A percentile compares a stretch with the other conserved stretches of the same genome.
phyloP scores from a whole-genome alignment of 2,888 invertebrate genomes.

The Nysson spinosus region DNA sequence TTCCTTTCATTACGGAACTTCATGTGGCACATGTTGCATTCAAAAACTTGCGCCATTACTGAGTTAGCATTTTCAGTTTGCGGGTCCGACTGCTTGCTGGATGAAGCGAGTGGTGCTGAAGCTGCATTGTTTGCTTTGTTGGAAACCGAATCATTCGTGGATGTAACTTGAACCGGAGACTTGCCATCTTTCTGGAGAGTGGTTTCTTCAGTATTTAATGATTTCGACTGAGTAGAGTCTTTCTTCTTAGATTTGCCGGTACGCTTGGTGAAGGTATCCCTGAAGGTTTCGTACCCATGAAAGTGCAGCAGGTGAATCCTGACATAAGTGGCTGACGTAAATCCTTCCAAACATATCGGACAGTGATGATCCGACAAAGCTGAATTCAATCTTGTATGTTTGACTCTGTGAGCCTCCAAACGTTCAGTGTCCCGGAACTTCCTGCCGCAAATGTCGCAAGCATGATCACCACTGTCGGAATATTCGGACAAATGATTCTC shows the following conservation, averaged over 20 bases:
- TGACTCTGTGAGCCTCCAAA: conserved; percentile 32
- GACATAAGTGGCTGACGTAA: conserved; percentile 1
- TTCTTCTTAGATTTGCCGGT: background rate
- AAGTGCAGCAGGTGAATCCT: conserved; percentile 28
- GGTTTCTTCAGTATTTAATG: no score
- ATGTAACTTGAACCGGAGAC: no score
- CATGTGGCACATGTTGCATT: conserved; percentile 19
- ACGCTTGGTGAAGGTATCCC: background rate
- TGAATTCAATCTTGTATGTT: conserved; percentile 18
- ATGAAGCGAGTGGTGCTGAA: no score
- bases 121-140: no score
- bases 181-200: no score
- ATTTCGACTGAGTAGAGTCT: no score
- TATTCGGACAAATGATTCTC: conserved; percentile 27
- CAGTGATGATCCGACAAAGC: conserved; percentile 20
- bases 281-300: conserved; percentile 22
- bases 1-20: conserved; percentile 10
- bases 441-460: conserved; percentile 29
- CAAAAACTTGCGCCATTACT: no score
- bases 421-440: conserved; percentile 17
- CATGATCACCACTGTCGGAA: conserved; percentile 20
- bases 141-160: background rate
- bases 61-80: no score
- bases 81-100: no score
- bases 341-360: conserved; percentile 42